Evolutionary conservation across 2,888 invertebrate genomes (phyloP), one percentile per base, ranked within the genome.

Genomic region (Chloromyia formosa): DNA sequence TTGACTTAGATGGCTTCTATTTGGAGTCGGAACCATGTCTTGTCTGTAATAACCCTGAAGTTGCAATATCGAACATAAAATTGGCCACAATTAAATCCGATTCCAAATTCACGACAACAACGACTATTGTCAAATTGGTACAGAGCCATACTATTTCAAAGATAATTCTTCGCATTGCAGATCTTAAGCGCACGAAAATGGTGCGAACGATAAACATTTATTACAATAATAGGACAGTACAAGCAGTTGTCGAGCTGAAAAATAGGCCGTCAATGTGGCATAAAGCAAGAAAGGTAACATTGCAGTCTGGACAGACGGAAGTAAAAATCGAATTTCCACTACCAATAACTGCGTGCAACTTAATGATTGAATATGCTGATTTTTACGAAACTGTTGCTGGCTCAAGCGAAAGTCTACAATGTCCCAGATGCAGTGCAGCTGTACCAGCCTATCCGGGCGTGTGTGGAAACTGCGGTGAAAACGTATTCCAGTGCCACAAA

Each of bases 401-500:
- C 0, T 74, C 74, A 2, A 74, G 66, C 16, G 74, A 74, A 18
- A 74, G 60, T 0, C 87, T 97, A 20, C 97, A 97, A 84, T 97
- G 97, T 82, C 97, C 97, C 0, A 89, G 98, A 23, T 99, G 98
- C 84, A 96, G 96, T 75, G 96, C 97, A 23, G 94, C 96, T 0
- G 98, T 99, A 0, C 96, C 97, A 0, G 95, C 98, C 0, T 97
- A 97, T 84, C 98, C 98, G 0, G 98, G 98, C 0, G 97, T 98
- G 0, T 98, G 98, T 83, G 94, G 82, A 7, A 86, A 86, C 77
- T 86, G 86, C 74, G 98, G 98, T 0, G 98, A 99, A 84, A 98
- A 98, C 84, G 98, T 98, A 0, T 98, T 96, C 87, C 99, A 99
- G 82, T 99, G 98, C 82, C 97, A 98, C 87, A 98, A 98, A 86